These are phyloP conservation scores for Cheirogaleus major DNA, from an alignment of 2,797 vertebrate genomes.

Conservation along the genomic window DNA sequence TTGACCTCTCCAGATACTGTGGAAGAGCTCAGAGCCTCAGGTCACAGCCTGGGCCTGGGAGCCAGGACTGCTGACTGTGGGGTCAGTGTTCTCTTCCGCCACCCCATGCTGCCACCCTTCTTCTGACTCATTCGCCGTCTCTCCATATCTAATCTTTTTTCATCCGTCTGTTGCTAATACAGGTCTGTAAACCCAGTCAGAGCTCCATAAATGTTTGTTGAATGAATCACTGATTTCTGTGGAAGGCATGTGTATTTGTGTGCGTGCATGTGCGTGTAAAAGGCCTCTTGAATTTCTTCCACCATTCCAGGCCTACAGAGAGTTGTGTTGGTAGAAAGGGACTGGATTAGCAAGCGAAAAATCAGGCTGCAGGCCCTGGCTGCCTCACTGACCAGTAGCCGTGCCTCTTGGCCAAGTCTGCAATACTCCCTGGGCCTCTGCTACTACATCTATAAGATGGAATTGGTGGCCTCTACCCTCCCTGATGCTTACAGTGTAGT, in stretches of 20 bases:
- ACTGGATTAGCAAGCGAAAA: not conserved
- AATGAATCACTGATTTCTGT: slow-evolving; percentile 69
- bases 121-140: slow-evolving; percentile 66
- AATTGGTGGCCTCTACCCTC: not conserved
- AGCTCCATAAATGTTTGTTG: slow-evolving; percentile 74
- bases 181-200: slow-evolving; percentile 40
- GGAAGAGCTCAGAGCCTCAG: not conserved
- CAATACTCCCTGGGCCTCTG: not conserved
- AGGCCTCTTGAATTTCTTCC: slow-evolving; percentile 12
- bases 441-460: not conserved
- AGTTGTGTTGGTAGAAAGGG: not conserved
- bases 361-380: not conserved
- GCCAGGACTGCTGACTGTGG: not conserved
- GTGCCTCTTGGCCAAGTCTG: not conserved
- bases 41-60: not conserved
- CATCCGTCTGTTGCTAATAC: slow-evolving; percentile 2
- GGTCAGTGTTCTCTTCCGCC: not conserved
- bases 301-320: not conserved
- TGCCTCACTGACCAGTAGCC: not conserved
- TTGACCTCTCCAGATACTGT: not conserved
- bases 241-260: not conserved
- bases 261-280: not conserved
- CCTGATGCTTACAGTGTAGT: not conserved
- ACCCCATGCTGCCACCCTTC: not conserved
- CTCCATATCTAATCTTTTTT: slow-evolving; percentile 71